Percentiles rank a stretch among this genome's conserved stretches.
These are phyloP conservation scores for Acleris laterana DNA, from an alignment of 2,888 invertebrate species.

Conservation along the genomic window DNA sequence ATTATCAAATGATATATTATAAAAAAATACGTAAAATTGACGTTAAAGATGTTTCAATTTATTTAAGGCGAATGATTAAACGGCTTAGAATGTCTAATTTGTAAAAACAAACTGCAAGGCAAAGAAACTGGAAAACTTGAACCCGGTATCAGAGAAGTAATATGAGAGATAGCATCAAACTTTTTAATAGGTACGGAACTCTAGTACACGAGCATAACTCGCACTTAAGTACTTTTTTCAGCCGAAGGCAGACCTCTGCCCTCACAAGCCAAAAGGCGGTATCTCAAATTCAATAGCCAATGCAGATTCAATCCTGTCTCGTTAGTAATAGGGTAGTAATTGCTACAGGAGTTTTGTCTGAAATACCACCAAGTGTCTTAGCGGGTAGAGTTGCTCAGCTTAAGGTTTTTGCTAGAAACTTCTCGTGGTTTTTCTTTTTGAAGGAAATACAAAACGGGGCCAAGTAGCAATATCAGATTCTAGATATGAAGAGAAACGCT, in stretches of 20 bases:
- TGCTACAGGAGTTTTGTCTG: too few relatives aligned
- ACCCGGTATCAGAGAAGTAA: background rate
- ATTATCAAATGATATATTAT: too few relatives aligned
- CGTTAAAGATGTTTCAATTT: too few relatives aligned
- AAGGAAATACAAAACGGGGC: conserved; percentile 30
- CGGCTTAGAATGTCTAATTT: background rate
- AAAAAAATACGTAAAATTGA: too few relatives aligned
- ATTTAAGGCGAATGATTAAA: too few relatives aligned
- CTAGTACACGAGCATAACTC: conserved; percentile 14
- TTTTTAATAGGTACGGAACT: conserved; percentile 18
- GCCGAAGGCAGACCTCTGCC: conserved; percentile 28
- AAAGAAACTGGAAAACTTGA: background rate
- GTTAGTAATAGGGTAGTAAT: too few relatives aligned
- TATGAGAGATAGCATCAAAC: conserved; percentile 3
- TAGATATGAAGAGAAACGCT: background rate
- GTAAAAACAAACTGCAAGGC: background rate
- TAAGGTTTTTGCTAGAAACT: conserved; percentile 31
- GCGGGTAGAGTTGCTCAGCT: background rate
- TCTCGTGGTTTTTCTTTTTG: conserved; percentile 30
- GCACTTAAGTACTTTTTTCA: conserved; percentile 34
- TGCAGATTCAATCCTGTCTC: too few relatives aligned
- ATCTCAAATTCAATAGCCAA: too few relatives aligned
- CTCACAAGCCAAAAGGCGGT: too few relatives aligned
- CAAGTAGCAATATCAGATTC: conserved; percentile 31
- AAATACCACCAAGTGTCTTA: too few relatives aligned